These are phyloP conservation scores for Serripes groenlandicus DNA, from an alignment of 2,888 invertebrate species.

Conservation along the genomic window DNA sequence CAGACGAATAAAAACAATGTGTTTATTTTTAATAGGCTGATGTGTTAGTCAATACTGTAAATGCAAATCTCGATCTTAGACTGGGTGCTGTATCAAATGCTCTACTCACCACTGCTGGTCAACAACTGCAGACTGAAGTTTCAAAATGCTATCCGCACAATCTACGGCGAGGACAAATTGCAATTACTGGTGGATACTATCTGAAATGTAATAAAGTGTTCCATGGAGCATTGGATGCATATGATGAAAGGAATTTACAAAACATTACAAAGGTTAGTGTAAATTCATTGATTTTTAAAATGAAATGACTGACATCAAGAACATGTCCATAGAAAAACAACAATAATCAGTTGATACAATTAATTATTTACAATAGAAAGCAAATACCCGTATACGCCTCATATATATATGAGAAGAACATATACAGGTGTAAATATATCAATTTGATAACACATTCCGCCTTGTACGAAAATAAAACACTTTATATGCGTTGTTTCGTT, in stretches of 20 bases:
- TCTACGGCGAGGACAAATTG: constrained; percentile 58
- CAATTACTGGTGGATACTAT: constrained; percentile 56
- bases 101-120: constrained; percentile 57
- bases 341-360: too few relatives aligned
- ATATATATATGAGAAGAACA: too few relatives aligned
- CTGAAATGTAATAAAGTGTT: constrained; percentile 62
- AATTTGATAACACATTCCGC: too few relatives aligned
- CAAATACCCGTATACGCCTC: too few relatives aligned
- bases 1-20: too few relatives aligned
- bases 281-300: not conserved
- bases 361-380: too few relatives aligned
- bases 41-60: constrained; percentile 72
- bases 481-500: too few relatives aligned
- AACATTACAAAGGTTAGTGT: not conserved
- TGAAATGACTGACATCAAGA: not conserved
- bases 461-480: too few relatives aligned
- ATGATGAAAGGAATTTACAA: not conserved
- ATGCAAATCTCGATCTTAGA: constrained; percentile 52
- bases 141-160: constrained; percentile 38
- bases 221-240: constrained; percentile 55
- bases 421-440: too few relatives aligned
- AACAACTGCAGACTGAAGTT: constrained; percentile 49
- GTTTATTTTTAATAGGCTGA: constrained; percentile 71
- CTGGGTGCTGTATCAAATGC: constrained; percentile 67
- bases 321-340: too few relatives aligned